Conservation (phyloP, 1,140 invertebrate genomes). For the Brachionus sp. region DNA sequence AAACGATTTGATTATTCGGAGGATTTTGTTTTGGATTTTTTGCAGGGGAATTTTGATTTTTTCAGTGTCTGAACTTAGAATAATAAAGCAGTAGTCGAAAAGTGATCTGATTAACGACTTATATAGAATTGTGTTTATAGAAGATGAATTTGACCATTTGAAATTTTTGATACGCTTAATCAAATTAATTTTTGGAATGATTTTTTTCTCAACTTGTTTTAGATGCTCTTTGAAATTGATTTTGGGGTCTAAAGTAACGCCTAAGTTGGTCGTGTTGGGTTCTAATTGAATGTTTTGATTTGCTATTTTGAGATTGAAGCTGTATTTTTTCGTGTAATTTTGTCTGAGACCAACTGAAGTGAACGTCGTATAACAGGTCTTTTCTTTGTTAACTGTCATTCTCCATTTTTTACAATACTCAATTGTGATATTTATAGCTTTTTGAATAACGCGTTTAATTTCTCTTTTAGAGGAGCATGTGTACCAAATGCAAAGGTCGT, state of each 20-base stretch:
- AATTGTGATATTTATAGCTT: background rate
- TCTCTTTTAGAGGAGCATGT: background rate
- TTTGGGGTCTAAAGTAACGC: background rate
- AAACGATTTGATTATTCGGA: no score
- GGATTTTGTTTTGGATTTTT: no score
- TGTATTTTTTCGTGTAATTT: background rate
- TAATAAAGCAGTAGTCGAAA: background rate
- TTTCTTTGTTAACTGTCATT: background rate
- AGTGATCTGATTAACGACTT: background rate
- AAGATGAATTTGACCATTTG: background rate
- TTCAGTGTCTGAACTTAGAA: background rate
- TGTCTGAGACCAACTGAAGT: background rate
- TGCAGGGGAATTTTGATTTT: background rate
- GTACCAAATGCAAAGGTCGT: background rate
- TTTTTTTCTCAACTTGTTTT: no score
- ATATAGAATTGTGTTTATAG: background rate
- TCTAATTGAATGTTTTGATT: conserved; percentile 2
- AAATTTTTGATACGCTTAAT: background rate
- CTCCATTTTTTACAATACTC: background rate
- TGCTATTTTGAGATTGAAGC: background rate
- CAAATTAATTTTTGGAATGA: background rate
- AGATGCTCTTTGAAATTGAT: background rate
- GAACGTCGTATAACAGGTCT: background rate
- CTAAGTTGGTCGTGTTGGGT: background rate
- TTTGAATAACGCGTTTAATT: background rate